These are phyloP conservation scores for Promerops cafer DNA, from an alignment of 2,113 vertebrate species.

Conservation along the genomic window DNA sequence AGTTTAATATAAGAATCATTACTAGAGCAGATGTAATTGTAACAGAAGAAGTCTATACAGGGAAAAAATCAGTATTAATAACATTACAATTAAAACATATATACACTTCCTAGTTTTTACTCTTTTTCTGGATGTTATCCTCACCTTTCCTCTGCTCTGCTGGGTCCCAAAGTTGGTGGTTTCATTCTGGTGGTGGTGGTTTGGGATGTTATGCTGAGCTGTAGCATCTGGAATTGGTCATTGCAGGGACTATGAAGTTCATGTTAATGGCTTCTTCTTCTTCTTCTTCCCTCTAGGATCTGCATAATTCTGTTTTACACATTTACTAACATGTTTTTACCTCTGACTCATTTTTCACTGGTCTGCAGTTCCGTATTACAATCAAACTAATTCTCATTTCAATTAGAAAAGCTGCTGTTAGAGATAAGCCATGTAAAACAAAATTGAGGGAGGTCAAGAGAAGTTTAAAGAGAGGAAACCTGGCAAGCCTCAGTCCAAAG, in stretches of 20 bases:
- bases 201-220: not conserved
- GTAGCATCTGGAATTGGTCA: not conserved
- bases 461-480: not conserved
- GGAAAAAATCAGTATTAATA: not conserved
- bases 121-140: not conserved
- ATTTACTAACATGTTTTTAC: not conserved
- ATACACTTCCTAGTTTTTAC: not conserved
- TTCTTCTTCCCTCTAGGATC: not conserved
- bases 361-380: not conserved
- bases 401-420: not conserved
- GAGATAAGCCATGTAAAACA: not conserved
- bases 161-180: not conserved
- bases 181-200: not conserved
- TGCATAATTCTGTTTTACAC: fast-evolving
- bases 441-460: not conserved
- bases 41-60: not conserved
- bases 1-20: not conserved
- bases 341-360: not conserved
- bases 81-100: not conserved
- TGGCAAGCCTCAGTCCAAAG: not conserved
- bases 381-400: not conserved
- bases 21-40: not conserved
- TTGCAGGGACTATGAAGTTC: not conserved
- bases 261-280: not conserved
- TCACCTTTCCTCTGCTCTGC: not conserved